A percentile compares a stretch with the other conserved stretches of the same genome.
Conservation (phyloP, 37 sponge, comb jelly and placozoan genomes). For the Cliona cf. orientalis region DNA sequence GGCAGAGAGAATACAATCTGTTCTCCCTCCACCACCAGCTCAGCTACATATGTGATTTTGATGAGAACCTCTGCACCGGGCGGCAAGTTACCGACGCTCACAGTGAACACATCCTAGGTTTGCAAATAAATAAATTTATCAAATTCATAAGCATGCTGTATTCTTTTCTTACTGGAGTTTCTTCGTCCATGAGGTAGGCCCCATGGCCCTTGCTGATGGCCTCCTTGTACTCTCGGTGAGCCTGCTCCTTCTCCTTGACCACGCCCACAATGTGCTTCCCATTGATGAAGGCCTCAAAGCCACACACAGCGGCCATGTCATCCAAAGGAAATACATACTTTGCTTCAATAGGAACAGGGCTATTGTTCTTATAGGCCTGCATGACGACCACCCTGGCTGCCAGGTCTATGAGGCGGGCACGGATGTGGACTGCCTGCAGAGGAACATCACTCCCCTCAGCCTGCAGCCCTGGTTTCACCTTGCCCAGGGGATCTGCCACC, state of each 20-base stretch:
- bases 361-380: slow-evolving; percentile 90
- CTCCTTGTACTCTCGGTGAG: slow-evolving; percentile 96
- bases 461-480: slow-evolving; percentile 92
- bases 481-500: slow-evolving; percentile 79
- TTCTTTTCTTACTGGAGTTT: slow-evolving; percentile 77
- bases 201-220: slow-evolving; percentile 98
- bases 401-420: slow-evolving; percentile 86
- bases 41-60: slow-evolving; percentile 99
- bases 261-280: slow-evolving; percentile 97
- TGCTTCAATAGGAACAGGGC: slow-evolving; percentile 88
- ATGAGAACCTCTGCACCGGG: slow-evolving; percentile 96
- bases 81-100: slow-evolving; percentile 98
- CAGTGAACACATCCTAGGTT: slow-evolving; percentile 95
- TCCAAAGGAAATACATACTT: slow-evolving; percentile 98
- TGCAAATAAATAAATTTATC: not conserved
- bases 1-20: slow-evolving; percentile 88
- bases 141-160: not conserved
- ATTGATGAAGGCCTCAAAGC: slow-evolving; percentile 98
- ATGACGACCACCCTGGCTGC: slow-evolving; percentile 88
- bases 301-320: slow-evolving; percentile 99
- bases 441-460: slow-evolving; percentile 83
- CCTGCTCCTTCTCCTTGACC: slow-evolving; percentile 99
- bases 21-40: slow-evolving; percentile 92
- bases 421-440: slow-evolving; percentile 82
- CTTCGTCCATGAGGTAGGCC: slow-evolving; percentile 99